Percentiles rank a stretch among this genome's conserved stretches.
Evolutionary conservation across 1,140 invertebrate genomes (phyloP).

Genomic region (Onthophagus taurus): DNA sequence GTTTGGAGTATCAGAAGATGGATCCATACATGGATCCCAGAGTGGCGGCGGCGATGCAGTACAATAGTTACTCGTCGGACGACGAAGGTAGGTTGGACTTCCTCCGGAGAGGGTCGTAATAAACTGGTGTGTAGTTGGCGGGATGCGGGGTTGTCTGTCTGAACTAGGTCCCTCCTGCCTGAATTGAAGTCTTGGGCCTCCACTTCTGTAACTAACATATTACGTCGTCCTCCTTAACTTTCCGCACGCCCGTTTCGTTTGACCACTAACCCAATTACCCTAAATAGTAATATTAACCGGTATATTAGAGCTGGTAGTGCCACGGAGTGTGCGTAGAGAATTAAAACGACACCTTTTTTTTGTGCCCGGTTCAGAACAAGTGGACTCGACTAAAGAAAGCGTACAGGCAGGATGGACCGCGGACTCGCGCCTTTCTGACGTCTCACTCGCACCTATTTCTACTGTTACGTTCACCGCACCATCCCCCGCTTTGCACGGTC

Average conservation of each 20-base stretch:
- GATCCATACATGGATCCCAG: conserved; percentile 21
- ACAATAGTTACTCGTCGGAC: conserved; percentile 77
- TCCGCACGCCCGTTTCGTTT: background rate
- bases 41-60: conserved; percentile 37
- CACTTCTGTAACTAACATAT: conserved; percentile 33
- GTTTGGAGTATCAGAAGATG: conserved; percentile 20
- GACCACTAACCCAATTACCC: conserved; percentile 12
- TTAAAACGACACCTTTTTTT: too few relatives aligned
- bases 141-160: conserved; percentile 22
- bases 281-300: too few relatives aligned
- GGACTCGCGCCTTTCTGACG: conserved; percentile 32
- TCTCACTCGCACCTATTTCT: conserved; percentile 32
- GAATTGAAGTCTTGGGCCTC: conserved; percentile 26
- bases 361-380: conserved; percentile 36
- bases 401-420: conserved; percentile 38
- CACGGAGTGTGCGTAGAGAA: too few relatives aligned
- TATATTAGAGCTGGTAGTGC: too few relatives aligned
- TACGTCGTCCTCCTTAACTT: conserved; percentile 17
- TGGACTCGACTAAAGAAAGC: conserved; percentile 32
- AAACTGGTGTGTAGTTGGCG: conserved; percentile 9
- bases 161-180: conserved; percentile 38
- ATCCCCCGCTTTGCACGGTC: too few relatives aligned
- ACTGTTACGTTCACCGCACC: conserved; percentile 29
- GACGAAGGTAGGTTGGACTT: conserved; percentile 89
- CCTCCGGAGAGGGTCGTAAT: conserved; percentile 6